These are phyloP conservation scores for Pachyseris speciosa DNA, from an alignment of 64 coral and sea anemone genomes.

Conservation along the genomic window DNA sequence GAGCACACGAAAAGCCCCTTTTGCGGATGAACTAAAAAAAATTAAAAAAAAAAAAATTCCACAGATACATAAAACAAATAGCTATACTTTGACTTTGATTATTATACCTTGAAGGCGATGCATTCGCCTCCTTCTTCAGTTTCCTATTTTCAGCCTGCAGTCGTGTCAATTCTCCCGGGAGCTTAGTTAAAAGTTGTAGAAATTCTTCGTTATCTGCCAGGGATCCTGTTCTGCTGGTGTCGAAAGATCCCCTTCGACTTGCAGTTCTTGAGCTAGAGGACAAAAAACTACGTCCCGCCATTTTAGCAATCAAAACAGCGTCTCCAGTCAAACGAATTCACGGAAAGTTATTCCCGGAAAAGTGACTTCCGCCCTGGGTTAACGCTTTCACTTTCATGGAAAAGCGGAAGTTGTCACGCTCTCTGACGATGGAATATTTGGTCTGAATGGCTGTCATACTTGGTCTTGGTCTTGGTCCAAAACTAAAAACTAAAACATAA, in stretches of 20 bases:
- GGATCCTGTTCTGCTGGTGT: neutral
- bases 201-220: neutral
- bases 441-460: too few species aligned
- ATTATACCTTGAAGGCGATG: neutral
- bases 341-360: constrained; percentile 11
- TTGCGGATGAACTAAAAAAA: too few species aligned
- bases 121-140: neutral
- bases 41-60: too few species aligned
- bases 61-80: too few species aligned
- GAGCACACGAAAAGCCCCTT: too few species aligned
- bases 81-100: too few species aligned
- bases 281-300: neutral
- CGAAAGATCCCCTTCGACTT: neutral
- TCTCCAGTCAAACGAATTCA: neutral
- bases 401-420: constrained; percentile 22
- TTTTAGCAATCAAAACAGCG: neutral
- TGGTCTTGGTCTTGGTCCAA: too few species aligned
- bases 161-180: neutral
- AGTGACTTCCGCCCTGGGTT: neutral
- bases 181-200: neutral
- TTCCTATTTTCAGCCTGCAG: neutral
- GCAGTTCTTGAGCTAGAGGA: neutral
- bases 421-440: neutral
- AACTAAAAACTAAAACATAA: too few species aligned
- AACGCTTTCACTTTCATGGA: neutral